Base-by-base conservation (phyloP, 2,888 invertebrate genomes). In the Cheilosia impressa region DNA sequence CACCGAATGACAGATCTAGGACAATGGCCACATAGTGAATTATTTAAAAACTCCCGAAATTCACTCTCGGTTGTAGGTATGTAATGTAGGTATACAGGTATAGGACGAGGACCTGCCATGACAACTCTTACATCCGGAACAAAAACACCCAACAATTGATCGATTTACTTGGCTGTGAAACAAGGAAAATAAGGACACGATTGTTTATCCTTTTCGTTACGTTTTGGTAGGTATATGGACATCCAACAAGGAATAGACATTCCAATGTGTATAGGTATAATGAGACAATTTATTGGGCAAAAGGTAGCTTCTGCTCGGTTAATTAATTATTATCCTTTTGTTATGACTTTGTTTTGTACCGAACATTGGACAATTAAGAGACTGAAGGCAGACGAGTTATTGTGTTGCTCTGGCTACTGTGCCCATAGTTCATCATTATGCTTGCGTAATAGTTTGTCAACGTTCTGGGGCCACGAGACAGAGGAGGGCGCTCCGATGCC, bases 281-380 rank as follows among this genome's bases (percentile, higher is more conserved):
- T 75, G 69, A 69, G 69, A 75, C 81, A 76, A 85, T 85, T 81
- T 85, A 85, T 81, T 81, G 65, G 81, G 50, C 71, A 60, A 84
- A 85, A 76, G 76, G 85, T 81, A 81, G 62, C 75, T 76, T 76
- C 69, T 71, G 76, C 66, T 81, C 71, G 85, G 85, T 85, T 85
- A 85, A 85, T 85, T 85, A 85, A 85, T 85, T 85, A 85, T 85
- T 77, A 85, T 85, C 85, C 85, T 76, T 84, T 85, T 85, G 85
- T 85, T 81, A 81, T 81, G 85, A 72, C 58, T 81, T 76, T 77
- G 81, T 81, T 81, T 85, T 81, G 73, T 83, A 3, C 66, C 17
- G 43, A 66, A 43, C 52, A 82, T 68, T 60, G 57, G 41, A 72
- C 76, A 66, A 81, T 68, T 81, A 77, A 79, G 63, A 72, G 24